A percentile compares a stretch with the other conserved stretches of the same genome.
phyloP scores from a whole-genome alignment of 1,140 invertebrate genomes.

The Drosophila simulans region DNA sequence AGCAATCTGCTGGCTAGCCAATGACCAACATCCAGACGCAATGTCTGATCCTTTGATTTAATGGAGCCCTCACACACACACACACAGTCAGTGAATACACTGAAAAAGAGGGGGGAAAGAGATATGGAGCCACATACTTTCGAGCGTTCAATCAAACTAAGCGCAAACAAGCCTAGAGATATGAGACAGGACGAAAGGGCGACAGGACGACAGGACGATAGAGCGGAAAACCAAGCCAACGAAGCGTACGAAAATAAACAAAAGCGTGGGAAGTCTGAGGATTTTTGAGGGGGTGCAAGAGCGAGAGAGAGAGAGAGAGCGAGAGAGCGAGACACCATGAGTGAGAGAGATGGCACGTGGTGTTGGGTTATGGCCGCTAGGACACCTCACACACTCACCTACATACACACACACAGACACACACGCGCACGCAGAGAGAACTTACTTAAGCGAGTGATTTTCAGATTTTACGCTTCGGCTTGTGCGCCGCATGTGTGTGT shows the following conservation, averaged over 20 bases:
- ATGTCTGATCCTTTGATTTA: conserved; percentile 69
- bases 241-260: conserved; percentile 76
- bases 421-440: conserved; percentile 31
- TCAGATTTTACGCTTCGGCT: conserved; percentile 65
- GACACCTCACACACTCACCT: conserved; percentile 26
- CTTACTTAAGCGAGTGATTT: conserved; percentile 79
- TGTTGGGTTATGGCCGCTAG: conserved; percentile 38
- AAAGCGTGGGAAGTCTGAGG: conserved; percentile 35
- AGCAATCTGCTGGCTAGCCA: conserved; percentile 13
- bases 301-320: too few relatives aligned
- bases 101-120: not conserved
- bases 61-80: conserved; percentile 32
- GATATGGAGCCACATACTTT: conserved; percentile 31
- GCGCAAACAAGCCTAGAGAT: conserved; percentile 64
- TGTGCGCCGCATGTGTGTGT: not conserved
- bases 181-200: conserved; percentile 24
- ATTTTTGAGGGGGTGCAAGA: conserved; percentile 16
- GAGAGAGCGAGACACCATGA: not conserved
- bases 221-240: conserved; percentile 61
- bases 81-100: conserved; percentile 1
- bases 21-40: conserved; percentile 24
- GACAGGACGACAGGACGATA: conserved; percentile 6
- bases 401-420: conserved; percentile 5
- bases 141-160: conserved; percentile 68
- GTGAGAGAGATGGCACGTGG: not conserved